Evolutionary conservation across 2,113 vertebrate genomes (phyloP).

Genomic region (Xiphias gladius): DNA sequence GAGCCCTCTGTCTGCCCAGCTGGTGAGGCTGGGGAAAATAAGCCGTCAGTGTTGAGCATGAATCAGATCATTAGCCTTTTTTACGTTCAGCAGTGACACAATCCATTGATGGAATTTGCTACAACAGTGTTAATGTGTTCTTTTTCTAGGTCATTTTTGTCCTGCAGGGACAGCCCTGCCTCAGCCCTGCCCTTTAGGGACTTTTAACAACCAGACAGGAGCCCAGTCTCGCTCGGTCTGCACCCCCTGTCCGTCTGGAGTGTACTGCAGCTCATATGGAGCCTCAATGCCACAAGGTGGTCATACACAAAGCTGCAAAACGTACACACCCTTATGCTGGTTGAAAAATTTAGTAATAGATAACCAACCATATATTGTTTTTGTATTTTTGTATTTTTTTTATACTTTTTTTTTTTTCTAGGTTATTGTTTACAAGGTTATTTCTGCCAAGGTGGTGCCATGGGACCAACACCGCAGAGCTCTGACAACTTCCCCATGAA

Average conservation of each 20-base stretch:
- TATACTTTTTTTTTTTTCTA: no score
- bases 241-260: constrained; percentile 87
- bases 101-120: background rate
- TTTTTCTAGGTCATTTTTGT: constrained; percentile 88
- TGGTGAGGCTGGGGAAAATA: constrained; percentile 78
- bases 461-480: constrained; percentile 79
- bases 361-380: background rate
- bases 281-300: constrained; percentile 88
- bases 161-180: constrained; percentile 80
- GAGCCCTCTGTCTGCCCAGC: constrained; percentile 86
- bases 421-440: constrained; percentile 89
- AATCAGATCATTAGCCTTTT: background rate
- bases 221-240: constrained; percentile 82
- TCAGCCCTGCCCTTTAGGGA: constrained; percentile 88
- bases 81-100: background rate
- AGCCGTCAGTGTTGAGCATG: background rate
- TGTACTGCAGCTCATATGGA: constrained; percentile 87
- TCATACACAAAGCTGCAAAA: background rate
- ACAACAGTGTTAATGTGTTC: background rate
- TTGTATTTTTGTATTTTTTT: constrained; percentile 19
- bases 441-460: constrained; percentile 90
- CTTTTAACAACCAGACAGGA: constrained; percentile 82
- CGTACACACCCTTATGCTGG: background rate
- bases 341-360: background rate
- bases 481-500: constrained; percentile 76